phyloP scores from a whole-genome alignment of 2,888 invertebrate genomes.

The Phyto melanocephala region DNA sequence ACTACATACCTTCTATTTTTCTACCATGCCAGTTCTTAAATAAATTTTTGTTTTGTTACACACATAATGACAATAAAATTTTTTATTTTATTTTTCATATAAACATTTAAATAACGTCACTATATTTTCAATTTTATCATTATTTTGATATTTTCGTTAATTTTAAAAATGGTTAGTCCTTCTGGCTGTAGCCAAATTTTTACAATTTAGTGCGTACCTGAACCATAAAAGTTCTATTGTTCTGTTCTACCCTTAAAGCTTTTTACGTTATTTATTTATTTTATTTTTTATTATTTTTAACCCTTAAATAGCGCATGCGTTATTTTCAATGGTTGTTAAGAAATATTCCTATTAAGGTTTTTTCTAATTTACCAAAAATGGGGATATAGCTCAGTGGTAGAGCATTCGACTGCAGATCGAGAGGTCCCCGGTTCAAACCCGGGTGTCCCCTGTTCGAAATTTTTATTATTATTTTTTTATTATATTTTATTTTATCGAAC shows the following conservation, averaged over 20 bases:
- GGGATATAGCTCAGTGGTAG: constrained; percentile 76
- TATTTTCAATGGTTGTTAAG: not conserved
- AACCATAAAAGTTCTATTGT: not conserved
- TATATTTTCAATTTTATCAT: too few relatives aligned
- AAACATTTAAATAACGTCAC: too few relatives aligned
- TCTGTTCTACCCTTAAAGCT: not conserved
- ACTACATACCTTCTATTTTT: too few relatives aligned
- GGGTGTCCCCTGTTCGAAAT: constrained; percentile 61
- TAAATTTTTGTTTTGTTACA: too few relatives aligned
- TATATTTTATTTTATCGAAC: too few relatives aligned
- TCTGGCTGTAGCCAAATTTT: too few relatives aligned
- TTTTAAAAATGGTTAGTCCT: too few relatives aligned
- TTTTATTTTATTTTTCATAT: too few relatives aligned
- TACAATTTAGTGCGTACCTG: not conserved
- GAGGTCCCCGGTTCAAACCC: constrained; percentile 75
- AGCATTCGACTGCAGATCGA: constrained; percentile 73
- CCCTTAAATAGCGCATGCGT: constrained; percentile 25
- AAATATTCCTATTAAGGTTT: not conserved
- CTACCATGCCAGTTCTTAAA: too few relatives aligned
- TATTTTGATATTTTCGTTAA: too few relatives aligned
- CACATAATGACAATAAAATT: too few relatives aligned
- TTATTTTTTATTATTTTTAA: not conserved
- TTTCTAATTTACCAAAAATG: constrained; percentile 18
- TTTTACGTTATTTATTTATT: not conserved
- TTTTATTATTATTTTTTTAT: not conserved